Percentiles rank a stretch among this genome's conserved stretches.
These are phyloP conservation scores for Drosophila biarmipes DNA, from an alignment of 1,140 invertebrate species.

Conservation along the genomic window DNA sequence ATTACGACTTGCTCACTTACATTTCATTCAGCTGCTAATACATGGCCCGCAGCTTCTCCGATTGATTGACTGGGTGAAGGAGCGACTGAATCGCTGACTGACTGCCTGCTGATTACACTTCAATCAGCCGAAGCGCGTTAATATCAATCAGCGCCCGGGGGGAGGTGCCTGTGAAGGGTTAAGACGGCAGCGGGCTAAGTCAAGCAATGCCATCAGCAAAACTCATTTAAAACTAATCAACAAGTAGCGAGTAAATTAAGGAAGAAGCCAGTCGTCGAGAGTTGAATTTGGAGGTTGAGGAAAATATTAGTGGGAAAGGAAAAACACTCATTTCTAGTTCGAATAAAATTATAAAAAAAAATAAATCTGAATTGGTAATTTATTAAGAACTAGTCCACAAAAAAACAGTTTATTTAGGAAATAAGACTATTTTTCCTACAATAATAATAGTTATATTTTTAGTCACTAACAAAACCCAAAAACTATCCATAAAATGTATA, in stretches of 20 bases:
- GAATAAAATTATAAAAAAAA: not conserved
- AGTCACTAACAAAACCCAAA: too few species aligned
- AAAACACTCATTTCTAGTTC: not conserved
- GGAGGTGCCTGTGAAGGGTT: constrained; percentile 15
- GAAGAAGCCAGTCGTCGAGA: constrained; percentile 8
- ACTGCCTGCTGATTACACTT: constrained; percentile 77
- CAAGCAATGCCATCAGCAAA: constrained; percentile 60
- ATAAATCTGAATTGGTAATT: not conserved
- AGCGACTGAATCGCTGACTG: constrained; percentile 40
- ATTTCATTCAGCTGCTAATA: constrained; percentile 75
- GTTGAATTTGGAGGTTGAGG: constrained; percentile 19
- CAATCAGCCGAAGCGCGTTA: constrained; percentile 74
- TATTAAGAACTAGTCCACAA: too few species aligned
- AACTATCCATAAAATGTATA: too few species aligned
- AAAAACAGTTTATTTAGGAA: too few species aligned
- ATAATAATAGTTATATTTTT: too few species aligned
- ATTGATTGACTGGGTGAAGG: constrained; percentile 42
- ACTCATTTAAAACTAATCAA: constrained; percentile 83
- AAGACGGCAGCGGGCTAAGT: constrained; percentile 29
- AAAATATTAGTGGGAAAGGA: not conserved
- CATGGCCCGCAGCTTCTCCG: constrained; percentile 32
- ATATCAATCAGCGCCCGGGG: constrained; percentile 64
- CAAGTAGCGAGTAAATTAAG: constrained; percentile 59
- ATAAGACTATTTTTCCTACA: too few species aligned
- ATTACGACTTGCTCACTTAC: constrained; percentile 81